Evolutionary conservation across 2,797 vertebrate genomes (phyloP).

Genomic region (Coreius guichenoti): DNA sequence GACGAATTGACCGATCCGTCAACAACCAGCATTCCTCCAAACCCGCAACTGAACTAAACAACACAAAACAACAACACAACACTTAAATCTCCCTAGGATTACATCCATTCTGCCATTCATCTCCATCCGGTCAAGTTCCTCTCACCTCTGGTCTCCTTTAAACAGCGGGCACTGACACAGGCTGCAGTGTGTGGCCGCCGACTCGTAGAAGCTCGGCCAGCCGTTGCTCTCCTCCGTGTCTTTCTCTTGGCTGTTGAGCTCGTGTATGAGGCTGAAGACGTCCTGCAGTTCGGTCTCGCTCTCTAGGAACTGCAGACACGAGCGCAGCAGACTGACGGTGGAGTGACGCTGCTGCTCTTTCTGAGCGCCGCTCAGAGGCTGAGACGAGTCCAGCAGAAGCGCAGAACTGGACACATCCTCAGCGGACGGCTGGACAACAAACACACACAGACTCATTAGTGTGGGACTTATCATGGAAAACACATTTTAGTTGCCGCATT

Average conservation of each 20-base stretch:
- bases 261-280: constrained; percentile 87
- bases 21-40: constrained; percentile 95
- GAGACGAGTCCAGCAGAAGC: constrained; percentile 77
- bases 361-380: constrained; percentile 82
- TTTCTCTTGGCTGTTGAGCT: constrained; percentile 88
- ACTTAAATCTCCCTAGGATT: neutral
- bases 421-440: constrained; percentile 10
- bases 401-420: constrained; percentile 46
- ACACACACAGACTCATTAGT: neutral
- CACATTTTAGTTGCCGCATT: neutral
- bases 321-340: constrained; percentile 90
- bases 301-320: constrained; percentile 90
- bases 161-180: constrained; percentile 90
- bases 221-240: constrained; percentile 76
- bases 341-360: constrained; percentile 90
- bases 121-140: neutral
- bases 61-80: constrained; percentile 30
- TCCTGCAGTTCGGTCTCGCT: constrained; percentile 90
- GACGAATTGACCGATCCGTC: constrained; percentile 87
- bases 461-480: neutral
- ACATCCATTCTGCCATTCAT: too few species aligned
- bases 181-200: constrained; percentile 86
- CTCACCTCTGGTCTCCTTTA: constrained; percentile 92
- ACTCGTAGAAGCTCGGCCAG: constrained; percentile 95
- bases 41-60: constrained; percentile 81